Base-by-base conservation (phyloP, 2,888 invertebrate species). In the Limulus polyphemus region DNA sequence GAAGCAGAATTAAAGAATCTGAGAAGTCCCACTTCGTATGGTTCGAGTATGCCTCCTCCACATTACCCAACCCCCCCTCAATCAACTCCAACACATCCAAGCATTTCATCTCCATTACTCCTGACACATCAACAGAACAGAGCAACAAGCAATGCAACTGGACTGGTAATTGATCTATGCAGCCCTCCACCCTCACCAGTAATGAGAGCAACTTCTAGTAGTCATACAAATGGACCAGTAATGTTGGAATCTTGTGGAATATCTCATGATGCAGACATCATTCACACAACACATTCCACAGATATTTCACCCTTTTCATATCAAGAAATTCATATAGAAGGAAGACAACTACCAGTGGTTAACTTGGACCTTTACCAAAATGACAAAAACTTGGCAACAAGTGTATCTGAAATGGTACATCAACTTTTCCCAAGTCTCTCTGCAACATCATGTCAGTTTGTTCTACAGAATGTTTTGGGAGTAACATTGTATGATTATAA, bases 51-150 rank as follows among this genome's bases (percentile, higher is more conserved):
- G 50, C 64, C 66, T 52, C 66, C 66, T 55, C 64, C 63, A 32
- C 64, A 66, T 46, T 66, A 66, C 52, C 66, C 66, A 13, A 66
- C 66, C 12, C 66, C 66, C 2, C 66, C 66, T 47, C 66, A 66
- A 57, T 66, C 66, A 16, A 64, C 66, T 5, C 65, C 65, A n/a
- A 57, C 62, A 14, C 65, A 65, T 55, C 65, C 65, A 32, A 32
- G 32, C 32, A 32, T 32, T 32, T 32, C 32, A 32, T 32, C 32
- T 32, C 32, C 32, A 32, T 32, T 32, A 32, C 32, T 32, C 7
- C 32, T 32, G 32, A 32, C 32, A 32, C 32, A 32, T 32, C 32
- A 32, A 32, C 32, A 32, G 32, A 32, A 32, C 32, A 32, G 32
- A 32, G 32, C 32, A 32, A 32, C 32, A 32, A 32, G 32, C 32